These are phyloP conservation scores for Rotaria socialis DNA, from an alignment of 2,888 invertebrate species.

Conservation along the genomic window DNA sequence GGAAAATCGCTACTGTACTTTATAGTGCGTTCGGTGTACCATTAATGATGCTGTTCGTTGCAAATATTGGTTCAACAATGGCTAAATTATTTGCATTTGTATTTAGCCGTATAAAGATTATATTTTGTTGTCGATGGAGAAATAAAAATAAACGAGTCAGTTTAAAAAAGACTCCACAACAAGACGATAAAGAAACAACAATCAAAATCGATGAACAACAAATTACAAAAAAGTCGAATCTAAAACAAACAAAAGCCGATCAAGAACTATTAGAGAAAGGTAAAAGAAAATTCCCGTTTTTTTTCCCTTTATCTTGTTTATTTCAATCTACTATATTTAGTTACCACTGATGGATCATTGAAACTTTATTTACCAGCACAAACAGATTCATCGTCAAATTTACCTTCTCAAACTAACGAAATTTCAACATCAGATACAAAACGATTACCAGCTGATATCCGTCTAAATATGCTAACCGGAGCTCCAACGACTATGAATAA, in stretches of 20 bases:
- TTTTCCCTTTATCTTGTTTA: no score
- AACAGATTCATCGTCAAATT: neutral
- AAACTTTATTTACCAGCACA: neutral
- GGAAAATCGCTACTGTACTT: slow-evolving; percentile 44
- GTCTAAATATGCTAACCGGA: slow-evolving; percentile 21
- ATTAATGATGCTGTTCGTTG: slow-evolving; percentile 46
- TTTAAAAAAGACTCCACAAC: neutral
- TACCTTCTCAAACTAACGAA: neutral
- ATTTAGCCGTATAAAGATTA: neutral
- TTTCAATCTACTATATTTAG: neutral
- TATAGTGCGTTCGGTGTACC: slow-evolving; percentile 47
- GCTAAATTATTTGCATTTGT: slow-evolving; percentile 42
- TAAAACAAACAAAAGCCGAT: neutral
- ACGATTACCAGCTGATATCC: slow-evolving; percentile 7
- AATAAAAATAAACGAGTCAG: neutral
- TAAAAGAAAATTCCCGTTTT: neutral
- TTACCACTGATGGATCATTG: neutral
- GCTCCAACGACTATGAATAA: neutral
- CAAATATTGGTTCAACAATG: slow-evolving; percentile 47
- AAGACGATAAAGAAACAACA: neutral
- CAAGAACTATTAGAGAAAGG: neutral
- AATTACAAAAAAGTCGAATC: neutral
- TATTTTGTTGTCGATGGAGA: slow-evolving; percentile 9
- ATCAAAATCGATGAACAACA: neutral
- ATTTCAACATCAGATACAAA: neutral